Evolutionary conservation across 2,113 vertebrate species (phyloP), one percentile per base, ranked within the genome.

Genomic region (Tachysurus vachellii): DNA sequence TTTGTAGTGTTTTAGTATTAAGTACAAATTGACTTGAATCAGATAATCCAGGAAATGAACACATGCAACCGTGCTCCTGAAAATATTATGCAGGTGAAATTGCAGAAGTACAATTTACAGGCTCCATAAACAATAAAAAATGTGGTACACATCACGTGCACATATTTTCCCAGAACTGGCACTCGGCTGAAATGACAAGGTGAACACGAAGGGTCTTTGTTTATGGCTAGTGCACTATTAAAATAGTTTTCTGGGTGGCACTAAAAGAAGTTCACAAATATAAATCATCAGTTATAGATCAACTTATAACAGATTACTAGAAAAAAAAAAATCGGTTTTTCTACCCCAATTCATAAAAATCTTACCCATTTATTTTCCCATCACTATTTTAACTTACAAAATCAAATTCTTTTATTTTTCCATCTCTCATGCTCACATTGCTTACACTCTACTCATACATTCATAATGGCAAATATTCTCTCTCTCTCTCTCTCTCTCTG

Each of bases 401-500:
- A 54, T 57, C 64, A 21, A 66, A 56, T 36, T 14, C 47, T 80
- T 66, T 23, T 31, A 50, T 57, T 26, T 75, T 7, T 50, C 47
- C 36, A 36, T 50, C 44, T 42, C 59, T 5, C 31, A 9, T 8
- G 13, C 80, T 73, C 28, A 26, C 80, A 14, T 10, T 23, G 8
- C 47, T 66, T 50, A 77, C 10, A 36, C 50, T 42, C 14, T 50
- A 75, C 31, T 76, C 80, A 76, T 88, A 90, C 89, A 88, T 88
- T 90, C 81, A 90, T 31, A 80, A 87, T 4, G 54, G 83, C 84
- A 84, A 82, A 73, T 56, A 71, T 82, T 82, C 81, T 64, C 62
- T 66, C 44, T 44, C 19, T 64, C 57, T 66, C 77, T 28, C 71
- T 83, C 42, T 44, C 19, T 64, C 57, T 66, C 77, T 28, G 61